Evolutionary conservation across 1,140 invertebrate genomes (phyloP), one percentile per base, ranked within the genome.

Genomic region (Drosophila watanabei): DNA sequence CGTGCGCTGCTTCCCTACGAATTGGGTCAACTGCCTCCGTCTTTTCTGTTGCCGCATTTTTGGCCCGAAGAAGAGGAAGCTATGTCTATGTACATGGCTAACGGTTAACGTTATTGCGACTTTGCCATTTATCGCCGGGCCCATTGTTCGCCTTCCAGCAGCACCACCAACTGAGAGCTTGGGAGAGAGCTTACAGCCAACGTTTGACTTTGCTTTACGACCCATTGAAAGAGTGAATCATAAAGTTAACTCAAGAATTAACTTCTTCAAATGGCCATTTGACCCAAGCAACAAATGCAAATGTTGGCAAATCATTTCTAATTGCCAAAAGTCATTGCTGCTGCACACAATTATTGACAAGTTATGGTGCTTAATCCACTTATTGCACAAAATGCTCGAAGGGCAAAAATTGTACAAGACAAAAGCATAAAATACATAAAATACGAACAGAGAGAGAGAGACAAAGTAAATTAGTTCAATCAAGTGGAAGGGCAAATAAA

Each of bases 81-180:
- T 48, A 24, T 28, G 48, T 18, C 43, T 56, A 24, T 35, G 48
- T 28, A 35, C 32, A 37, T 16, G 52, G 32, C 79, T 82, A 89
- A 91, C 86, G 87, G 86, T 89, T 89, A 90, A 89, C 85, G 82
- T 86, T 89, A 89, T 89, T 89, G 86, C 86, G 82, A 84, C 78
- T 82, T 76, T 89, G 85, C 79, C 85, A 85, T 85, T 88, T 88
- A 88, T 88, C 77, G 85, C 56, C 49, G 79, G 79, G 62, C 86
- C 86, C 82, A 89, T 89, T 89, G 85, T 88, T 88, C 80, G 41
- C 68, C 48, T 28, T 11, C 43, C 43, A 45, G 4, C 43, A 39
- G 35, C 39, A 48, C 24, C 46, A 39, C 49, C 70, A 66, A 37
- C 61, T 61, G 70, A 73, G 70, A 59, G 66, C 51, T 45, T n/a